Conservation (phyloP, 2,113 vertebrate species). For the Albula goreensis region DNA sequence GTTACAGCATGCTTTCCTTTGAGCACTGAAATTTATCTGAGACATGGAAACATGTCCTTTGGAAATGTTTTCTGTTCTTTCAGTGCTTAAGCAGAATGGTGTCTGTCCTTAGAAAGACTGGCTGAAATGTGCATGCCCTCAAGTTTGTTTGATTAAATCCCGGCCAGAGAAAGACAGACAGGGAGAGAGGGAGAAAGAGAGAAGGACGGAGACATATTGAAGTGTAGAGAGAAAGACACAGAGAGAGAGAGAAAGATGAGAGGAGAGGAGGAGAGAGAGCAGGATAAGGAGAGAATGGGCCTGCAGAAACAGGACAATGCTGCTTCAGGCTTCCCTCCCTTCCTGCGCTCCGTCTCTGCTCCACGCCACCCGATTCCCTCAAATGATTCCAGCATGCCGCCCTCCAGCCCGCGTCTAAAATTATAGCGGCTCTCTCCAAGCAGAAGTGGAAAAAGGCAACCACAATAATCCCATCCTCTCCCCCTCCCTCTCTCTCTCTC, state of each 20-base stretch:
- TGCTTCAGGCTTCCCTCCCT: conserved; percentile 55
- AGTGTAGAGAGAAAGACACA: background rate
- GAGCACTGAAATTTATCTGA: too few species aligned
- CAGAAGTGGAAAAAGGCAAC: conserved; percentile 70
- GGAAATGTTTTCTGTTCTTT: too few species aligned
- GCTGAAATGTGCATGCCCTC: too few species aligned
- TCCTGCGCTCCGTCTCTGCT: conserved; percentile 54
- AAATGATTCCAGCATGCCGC: conserved; percentile 64
- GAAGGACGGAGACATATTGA: background rate
- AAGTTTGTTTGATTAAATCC: too few species aligned
- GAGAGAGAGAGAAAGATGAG: background rate
- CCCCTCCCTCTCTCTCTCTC: conserved; percentile 47
- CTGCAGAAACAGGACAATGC: conserved; percentile 58
- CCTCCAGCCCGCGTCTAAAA: conserved; percentile 69
- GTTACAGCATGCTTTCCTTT: too few species aligned
- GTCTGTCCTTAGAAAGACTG: too few species aligned
- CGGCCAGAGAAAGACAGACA: background rate
- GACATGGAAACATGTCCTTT: too few species aligned
- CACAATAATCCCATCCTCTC: conserved; percentile 52
- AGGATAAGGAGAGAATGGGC: background rate
- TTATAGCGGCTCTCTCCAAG: conserved; percentile 57
- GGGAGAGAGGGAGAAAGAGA: background rate
- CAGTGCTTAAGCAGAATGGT: too few species aligned
- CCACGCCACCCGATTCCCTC: conserved; percentile 60
- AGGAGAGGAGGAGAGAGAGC: background rate